These are phyloP conservation scores for Folsomia candida DNA, from an alignment of 2,888 invertebrate genomes.

Conservation along the genomic window DNA sequence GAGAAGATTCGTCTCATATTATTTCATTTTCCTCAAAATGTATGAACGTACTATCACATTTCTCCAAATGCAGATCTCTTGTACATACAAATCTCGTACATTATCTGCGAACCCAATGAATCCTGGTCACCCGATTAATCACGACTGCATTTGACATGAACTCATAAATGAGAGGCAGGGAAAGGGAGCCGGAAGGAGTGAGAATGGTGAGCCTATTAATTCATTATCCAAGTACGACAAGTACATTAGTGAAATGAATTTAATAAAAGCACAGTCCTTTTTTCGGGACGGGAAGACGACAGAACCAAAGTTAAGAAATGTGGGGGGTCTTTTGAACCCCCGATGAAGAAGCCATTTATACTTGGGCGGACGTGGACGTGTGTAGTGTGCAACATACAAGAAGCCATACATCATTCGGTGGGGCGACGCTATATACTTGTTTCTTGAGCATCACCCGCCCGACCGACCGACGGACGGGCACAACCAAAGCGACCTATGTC, in stretches of 20 bases:
- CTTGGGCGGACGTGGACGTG: conserved; percentile 1
- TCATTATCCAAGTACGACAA: conserved; percentile 20
- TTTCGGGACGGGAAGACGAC: background rate
- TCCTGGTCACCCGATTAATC: background rate
- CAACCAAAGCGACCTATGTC: no score
- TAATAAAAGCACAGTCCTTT: conserved; percentile 2
- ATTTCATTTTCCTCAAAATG: no score
- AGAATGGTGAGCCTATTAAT: conserved; percentile 13
- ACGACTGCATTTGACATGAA: conserved; percentile 3
- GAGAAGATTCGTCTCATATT: background rate
- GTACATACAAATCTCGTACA: background rate
- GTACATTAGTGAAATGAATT: conserved; percentile 23
- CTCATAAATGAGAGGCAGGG: conserved; percentile 11
- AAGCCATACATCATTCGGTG: conserved; percentile 26
- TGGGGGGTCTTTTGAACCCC: conserved; percentile 19
- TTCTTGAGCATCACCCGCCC: background rate
- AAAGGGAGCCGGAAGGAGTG: background rate
- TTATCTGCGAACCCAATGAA: background rate
- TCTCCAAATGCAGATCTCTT: background rate
- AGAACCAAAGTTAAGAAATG: conserved; percentile 14
- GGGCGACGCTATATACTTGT: background rate
- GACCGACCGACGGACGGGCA: background rate
- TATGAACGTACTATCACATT: no score
- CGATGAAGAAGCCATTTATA: conserved; percentile 19
- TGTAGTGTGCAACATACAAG: conserved; percentile 22